Base-by-base conservation (phyloP, 1,140 invertebrate species). In the Grapholita molesta region DNA sequence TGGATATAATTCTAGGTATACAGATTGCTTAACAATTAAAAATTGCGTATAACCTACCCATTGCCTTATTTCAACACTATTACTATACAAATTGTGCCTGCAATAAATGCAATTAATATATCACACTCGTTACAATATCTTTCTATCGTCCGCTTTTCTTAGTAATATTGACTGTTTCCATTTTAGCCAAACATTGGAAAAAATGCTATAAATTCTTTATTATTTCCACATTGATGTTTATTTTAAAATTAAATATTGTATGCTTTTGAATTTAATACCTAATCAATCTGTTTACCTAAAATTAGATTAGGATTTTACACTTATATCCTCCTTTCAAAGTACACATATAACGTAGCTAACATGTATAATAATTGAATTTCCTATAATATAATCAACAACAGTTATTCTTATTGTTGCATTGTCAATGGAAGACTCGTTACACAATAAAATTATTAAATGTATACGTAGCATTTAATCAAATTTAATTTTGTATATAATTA, bases 361-460 rank as follows among this genome's bases (percentile, higher is more conserved):
- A 77, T 73, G 72, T 77, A 79, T 76, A 77, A 72, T 77, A 70
- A 64, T 70, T 76, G 72, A 78, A 73, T 78, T 73, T 67, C 74
- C 69, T 82, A 79, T 72, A 74, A 75, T 77, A 83, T 78, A 78
- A 78, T 83, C 75, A 83, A 83, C 77, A 85, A 84, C 83, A 79
- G 75, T 85, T 69, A 48, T 57, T 76, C 69, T 35, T 75, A 28
- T 15, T 61, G 55, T 0, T 28, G 30, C 30, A n/a, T 70, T 77
- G 68, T 67, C 75, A 73, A 55, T 80, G 78, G 76, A 82, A 80
- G 77, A 79, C 75, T 65, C 6, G 55, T 74, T 48, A 48, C 18
- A 48, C n/a, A 48, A 48, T 48, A n/a, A 48, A 48, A 48, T 8
- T 21, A 48, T 48, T 21, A 48, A 48, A 21, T 48, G 42, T 48